A percentile compares a stretch with the other conserved stretches of the same genome.
These are phyloP conservation scores for Microctonus brassicae DNA, from an alignment of 2,888 invertebrate species.

Conservation along the genomic window DNA sequence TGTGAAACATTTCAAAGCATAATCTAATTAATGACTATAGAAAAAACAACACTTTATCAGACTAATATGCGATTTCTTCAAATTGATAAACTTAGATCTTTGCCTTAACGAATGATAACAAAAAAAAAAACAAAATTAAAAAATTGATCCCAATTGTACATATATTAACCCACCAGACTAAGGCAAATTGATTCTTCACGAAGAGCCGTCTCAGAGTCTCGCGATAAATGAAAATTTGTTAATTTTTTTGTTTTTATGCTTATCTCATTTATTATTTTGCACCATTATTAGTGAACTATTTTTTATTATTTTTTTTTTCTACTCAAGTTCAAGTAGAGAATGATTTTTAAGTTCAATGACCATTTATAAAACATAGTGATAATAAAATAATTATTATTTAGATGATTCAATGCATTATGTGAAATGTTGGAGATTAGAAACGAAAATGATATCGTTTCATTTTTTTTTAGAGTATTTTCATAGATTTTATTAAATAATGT, in stretches of 20 bases:
- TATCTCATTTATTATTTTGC: slow-evolving; percentile 8
- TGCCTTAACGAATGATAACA: slow-evolving; percentile 46
- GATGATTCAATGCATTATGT: slow-evolving; percentile 17
- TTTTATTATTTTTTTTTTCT: slow-evolving; percentile 3
- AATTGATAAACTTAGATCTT: slow-evolving; percentile 48
- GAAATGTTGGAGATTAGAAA: slow-evolving; percentile 23
- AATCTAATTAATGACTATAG: slow-evolving; percentile 29
- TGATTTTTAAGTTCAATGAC: slow-evolving; percentile 10
- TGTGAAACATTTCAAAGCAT: slow-evolving; percentile 43
- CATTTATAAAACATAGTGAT: slow-evolving; percentile 24
- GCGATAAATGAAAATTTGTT: slow-evolving; percentile 9
- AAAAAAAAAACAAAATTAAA: slow-evolving; percentile 7
- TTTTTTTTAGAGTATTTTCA: slow-evolving; percentile 21
- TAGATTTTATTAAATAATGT: slow-evolving; percentile 22
- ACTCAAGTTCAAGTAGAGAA: background rate
- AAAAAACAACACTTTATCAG: slow-evolving; percentile 30
- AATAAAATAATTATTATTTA: slow-evolving; percentile 9
- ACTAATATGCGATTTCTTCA: slow-evolving; percentile 47
- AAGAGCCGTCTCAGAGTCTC: slow-evolving; percentile 29
- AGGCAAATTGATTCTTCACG: slow-evolving; percentile 32
- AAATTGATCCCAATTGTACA: slow-evolving; percentile 44
- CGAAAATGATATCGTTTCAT: slow-evolving; percentile 14
- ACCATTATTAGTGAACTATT: no score
- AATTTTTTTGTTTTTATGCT: slow-evolving; percentile 4
- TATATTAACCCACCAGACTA: slow-evolving; percentile 41